phyloP scores from a whole-genome alignment of 2,113 vertebrate species.

The Peromyscus leucopus region DNA sequence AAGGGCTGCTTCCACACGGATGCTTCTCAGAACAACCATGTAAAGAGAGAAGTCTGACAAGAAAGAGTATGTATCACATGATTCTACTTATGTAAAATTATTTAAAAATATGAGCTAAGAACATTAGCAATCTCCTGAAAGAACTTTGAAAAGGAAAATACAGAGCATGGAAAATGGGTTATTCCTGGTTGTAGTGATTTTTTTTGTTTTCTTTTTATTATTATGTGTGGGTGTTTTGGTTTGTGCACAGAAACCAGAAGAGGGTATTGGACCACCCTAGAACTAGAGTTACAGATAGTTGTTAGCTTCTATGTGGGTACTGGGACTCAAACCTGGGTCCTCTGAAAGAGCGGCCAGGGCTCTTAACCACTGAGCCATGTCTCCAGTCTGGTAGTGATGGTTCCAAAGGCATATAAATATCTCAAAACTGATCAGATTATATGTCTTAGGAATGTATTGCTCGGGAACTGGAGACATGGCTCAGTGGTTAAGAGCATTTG shows the following conservation, averaged over 20 bases:
- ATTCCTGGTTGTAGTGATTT: background rate
- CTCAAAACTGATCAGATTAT: background rate
- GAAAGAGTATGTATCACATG: background rate
- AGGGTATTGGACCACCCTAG: background rate
- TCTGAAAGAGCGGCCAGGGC: background rate
- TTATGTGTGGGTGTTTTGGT: background rate
- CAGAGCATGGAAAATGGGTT: background rate
- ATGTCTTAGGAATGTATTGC: background rate
- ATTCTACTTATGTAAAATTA: constrained; percentile 33
- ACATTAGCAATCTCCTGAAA: background rate
- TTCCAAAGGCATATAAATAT: constrained; percentile 30
- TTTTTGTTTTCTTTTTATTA: background rate
- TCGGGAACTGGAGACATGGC: background rate
- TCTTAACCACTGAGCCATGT: background rate
- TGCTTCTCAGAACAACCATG: background rate
- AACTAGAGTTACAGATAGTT: background rate
- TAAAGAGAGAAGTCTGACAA: background rate
- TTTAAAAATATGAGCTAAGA: background rate
- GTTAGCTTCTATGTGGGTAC: background rate
- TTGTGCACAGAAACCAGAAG: background rate
- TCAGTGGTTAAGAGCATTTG: background rate
- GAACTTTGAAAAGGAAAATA: background rate
- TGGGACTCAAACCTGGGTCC: background rate
- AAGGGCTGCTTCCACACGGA: background rate
- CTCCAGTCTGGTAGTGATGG: background rate